Evolutionary conservation across 2,888 invertebrate species (phyloP), one percentile per base, ranked within the genome.

Genomic region (Sipha maydis): DNA sequence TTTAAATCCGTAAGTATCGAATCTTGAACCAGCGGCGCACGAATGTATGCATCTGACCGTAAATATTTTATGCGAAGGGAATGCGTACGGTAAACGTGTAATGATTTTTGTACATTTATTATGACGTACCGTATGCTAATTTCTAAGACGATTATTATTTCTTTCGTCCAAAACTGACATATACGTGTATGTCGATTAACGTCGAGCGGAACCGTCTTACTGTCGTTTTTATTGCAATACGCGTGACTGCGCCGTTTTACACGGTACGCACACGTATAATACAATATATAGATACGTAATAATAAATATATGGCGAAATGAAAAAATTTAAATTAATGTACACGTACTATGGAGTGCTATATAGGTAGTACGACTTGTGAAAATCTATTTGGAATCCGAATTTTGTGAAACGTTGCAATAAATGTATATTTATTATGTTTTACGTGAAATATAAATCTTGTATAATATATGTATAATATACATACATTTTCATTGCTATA

Each of bases 61-160:
- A 25, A 21, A 56, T 78, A 56, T 31, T 34, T 25, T 31, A 69
- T 48, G 41, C 38, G n/a, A 21, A 41, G 48, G 38, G 28, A 48
- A 28, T 41, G 8, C 19, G 25, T 8, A 28, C 4, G 34, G 28
- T 19, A 21, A 80, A 69, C 41, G 28, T 41, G 34, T 19, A 67
- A 80, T 80, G 61, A 79, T 14, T 79, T 79, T 61, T 34, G 41
- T 41, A 41, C 56, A 19, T 56, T 17, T 56, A 3, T 9, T 56
- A 17, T 69, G 28, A 28, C 34, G 7, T 48, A n/a, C 21, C 17
- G 34, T 80, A 80, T 67, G 61, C 34, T 80, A 80, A 80, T 80
- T 80, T 79, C 38, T 61, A 80, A 80, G 80, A n/a, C 19, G 73
- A 83, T 75, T 75, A 73, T 75, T 83, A 56, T 48, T 48, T 11